These are phyloP conservation scores for Stenodera caucasica DNA, from an alignment of 2,888 invertebrate species.

Conservation along the genomic window DNA sequence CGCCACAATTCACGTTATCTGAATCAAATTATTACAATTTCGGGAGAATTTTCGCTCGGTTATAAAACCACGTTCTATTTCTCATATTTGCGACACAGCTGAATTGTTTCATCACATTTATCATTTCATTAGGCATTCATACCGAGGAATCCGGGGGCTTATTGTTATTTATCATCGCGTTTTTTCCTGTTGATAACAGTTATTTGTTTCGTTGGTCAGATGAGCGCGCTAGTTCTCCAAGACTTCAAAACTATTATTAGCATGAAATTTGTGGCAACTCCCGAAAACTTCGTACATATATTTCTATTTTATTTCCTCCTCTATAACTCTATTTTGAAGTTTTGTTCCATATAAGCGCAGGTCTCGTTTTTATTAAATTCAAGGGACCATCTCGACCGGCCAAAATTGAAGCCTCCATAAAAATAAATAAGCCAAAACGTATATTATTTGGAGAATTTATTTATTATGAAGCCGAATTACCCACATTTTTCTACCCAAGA, in stretches of 20 bases:
- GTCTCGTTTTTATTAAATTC: too few species aligned
- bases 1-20: too few species aligned
- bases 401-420: too few species aligned
- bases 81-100: slow-evolving; percentile 21
- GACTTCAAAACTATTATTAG: slow-evolving; percentile 43
- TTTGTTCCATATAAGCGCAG: slow-evolving; percentile 43
- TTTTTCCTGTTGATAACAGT: too few species aligned
- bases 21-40: too few species aligned
- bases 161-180: neutral
- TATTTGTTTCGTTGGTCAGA: too few species aligned
- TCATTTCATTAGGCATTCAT: slow-evolving; percentile 19
- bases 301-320: slow-evolving; percentile 43
- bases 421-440: too few species aligned
- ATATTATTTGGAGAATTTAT: too few species aligned
- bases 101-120: slow-evolving; percentile 26
- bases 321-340: slow-evolving; percentile 39
- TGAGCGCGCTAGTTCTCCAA: too few species aligned
- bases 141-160: neutral
- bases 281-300: slow-evolving; percentile 39
- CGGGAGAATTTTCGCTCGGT: slow-evolving; percentile 14
- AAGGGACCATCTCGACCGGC: too few species aligned
- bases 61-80: slow-evolving; percentile 17
- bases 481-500: too few species aligned
- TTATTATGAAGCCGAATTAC: too few species aligned
- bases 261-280: slow-evolving; percentile 46